These are phyloP conservation scores for Venustaconcha ellipsiformis DNA, from an alignment of 1,140 invertebrate genomes.

Conservation along the genomic window DNA sequence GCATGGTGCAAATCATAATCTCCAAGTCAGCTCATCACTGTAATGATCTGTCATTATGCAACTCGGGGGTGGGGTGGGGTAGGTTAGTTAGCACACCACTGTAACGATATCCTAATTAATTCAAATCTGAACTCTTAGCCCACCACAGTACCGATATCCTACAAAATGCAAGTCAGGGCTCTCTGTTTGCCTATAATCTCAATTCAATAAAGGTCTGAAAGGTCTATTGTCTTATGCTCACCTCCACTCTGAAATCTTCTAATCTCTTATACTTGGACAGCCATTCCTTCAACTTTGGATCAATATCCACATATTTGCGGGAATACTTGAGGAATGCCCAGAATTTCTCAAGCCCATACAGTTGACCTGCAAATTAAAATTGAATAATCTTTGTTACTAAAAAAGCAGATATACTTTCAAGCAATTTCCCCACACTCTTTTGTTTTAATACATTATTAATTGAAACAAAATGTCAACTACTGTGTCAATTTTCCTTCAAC, in stretches of 20 bases:
- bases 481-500: too few relatives aligned
- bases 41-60: too few relatives aligned
- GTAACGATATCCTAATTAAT: not conserved
- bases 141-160: not conserved
- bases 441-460: too few relatives aligned
- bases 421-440: too few relatives aligned
- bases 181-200: not conserved
- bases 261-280: slow-evolving; percentile 92
- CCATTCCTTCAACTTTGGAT: slow-evolving; percentile 83
- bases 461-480: too few relatives aligned
- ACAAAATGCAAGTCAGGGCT: not conserved
- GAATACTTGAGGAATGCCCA: slow-evolving; percentile 94
- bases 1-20: too few relatives aligned
- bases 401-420: too few relatives aligned
- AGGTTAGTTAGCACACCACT: too few relatives aligned
- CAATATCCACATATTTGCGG: slow-evolving; percentile 77
- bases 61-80: too few relatives aligned
- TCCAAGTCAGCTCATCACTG: too few relatives aligned
- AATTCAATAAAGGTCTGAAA: not conserved
- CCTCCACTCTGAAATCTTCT: slow-evolving; percentile 84
- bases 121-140: not conserved
- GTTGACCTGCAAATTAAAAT: slow-evolving; percentile 79
- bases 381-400: too few relatives aligned
- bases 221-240: slow-evolving; percentile 27
- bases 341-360: slow-evolving; percentile 99